Evolutionary conservation across 30 jellyfish, hydroid and myxozoan species (phyloP).

Genomic region (Hydractinia symbiolongicarpus): DNA sequence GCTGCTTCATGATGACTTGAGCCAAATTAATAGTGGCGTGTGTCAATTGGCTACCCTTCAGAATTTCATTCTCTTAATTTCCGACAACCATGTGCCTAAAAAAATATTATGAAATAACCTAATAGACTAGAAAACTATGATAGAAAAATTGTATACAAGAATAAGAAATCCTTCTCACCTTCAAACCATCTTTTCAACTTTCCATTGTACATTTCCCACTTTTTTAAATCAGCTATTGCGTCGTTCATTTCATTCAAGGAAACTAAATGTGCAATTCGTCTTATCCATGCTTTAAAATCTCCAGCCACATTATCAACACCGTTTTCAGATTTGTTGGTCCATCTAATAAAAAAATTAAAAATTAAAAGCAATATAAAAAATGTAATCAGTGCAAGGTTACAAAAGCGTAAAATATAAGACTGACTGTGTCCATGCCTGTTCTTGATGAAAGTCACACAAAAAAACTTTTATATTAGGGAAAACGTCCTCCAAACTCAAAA

Average conservation of each 20-base stretch:
- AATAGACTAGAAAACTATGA: no score
- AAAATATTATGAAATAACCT: no score
- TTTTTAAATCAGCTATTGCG: neutral
- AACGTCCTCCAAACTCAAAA: conserved; percentile 1
- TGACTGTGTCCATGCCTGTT: neutral
- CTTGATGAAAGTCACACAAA: neutral
- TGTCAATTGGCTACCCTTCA: no score
- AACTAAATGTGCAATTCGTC: neutral
- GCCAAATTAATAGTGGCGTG: no score
- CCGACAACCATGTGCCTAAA: no score
- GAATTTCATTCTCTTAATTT: no score
- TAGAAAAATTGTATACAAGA: no score
- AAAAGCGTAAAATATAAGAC: no score
- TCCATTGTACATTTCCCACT: neutral
- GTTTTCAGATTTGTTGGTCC: neutral
- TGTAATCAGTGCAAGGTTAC: no score
- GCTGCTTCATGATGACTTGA: no score
- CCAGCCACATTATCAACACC: neutral
- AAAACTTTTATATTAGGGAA: neutral
- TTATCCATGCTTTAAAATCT: neutral
- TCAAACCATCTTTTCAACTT: neutral
- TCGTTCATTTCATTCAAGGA: neutral
- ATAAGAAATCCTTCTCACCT: no score
- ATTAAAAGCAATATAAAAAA: no score
- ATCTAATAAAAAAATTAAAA: neutral